Base-by-base conservation (phyloP, 2,888 invertebrate genomes). In the Amphipoea oculea region DNA sequence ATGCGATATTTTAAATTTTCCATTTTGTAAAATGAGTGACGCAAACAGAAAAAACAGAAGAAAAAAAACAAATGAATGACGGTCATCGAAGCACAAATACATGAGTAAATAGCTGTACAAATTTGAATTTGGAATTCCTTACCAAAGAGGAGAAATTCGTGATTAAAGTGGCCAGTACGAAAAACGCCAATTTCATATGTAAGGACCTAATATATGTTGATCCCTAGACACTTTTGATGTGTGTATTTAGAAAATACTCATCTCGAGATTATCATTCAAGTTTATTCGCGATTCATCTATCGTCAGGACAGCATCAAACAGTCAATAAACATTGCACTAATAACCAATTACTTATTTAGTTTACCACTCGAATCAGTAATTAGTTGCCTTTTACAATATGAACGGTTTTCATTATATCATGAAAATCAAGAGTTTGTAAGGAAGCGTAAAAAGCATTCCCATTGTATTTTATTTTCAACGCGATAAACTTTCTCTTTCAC, bases 401-500 rank as follows among this genome's bases (percentile, higher is more conserved):
- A 51, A 36, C 20, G 23, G 51, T 48, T 69, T 12, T 29, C 36
- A 36, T 74, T 20, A 29, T 29, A 54, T 73, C 12, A 54, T 42
- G 54, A 57, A 23, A 29, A 74, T 75, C 42, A 60, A 36, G 29
- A 54, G 6, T n/a, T 36, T 29, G 51, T 9, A 23, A 51, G 6
- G 12, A 29, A 57, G 40, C 40, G 20, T 57, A 5, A 17, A 48
- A 65, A 42, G 17, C 40, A 23, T 11, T 17, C 40, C 4, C 7
- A 51, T 82, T 51, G 57, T 51, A 66, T 42, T 60, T 51, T 60
- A 60, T n/a, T 62, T 63, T 82, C 48, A 51, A 73, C 11, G 57
- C 45, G 57, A 68, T n/a, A 36, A 71, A 51, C 57, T 51, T 66
- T 82, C 68, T 65, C 57, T 68, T 68, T 70, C 29, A 71, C n/a